Evolutionary conservation across 2,797 vertebrate species (phyloP).

Genomic region (Poecile montanus): DNA sequence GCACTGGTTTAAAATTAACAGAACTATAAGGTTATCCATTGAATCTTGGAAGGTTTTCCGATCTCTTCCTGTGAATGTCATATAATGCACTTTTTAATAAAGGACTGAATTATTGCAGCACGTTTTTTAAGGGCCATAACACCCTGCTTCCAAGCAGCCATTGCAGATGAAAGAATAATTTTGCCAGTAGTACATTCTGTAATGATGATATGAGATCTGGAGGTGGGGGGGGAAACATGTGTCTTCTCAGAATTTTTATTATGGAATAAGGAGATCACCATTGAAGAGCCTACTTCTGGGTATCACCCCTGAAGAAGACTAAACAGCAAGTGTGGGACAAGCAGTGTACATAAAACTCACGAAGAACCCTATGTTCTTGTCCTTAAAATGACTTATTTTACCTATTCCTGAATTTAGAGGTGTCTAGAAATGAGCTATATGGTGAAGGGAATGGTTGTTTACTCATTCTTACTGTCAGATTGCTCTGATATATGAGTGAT

Average conservation of each 20-base stretch:
- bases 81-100: not conserved
- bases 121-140: not conserved
- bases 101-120: not conserved
- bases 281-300: not conserved
- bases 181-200: not conserved
- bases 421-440: not conserved
- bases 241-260: not conserved
- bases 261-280: not conserved
- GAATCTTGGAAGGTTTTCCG: not conserved
- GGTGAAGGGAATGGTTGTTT: not conserved
- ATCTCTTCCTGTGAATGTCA: not conserved
- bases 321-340: not conserved
- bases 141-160: not conserved
- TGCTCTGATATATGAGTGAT: not conserved
- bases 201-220: not conserved
- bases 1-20: not conserved
- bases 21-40: not conserved
- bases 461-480: not conserved
- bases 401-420: not conserved
- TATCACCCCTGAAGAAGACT: not conserved
- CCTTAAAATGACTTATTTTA: not conserved
- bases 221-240: rapidly evolving
- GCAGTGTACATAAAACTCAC: not conserved
- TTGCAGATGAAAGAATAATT: not conserved
- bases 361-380: not conserved